Conservation (phyloP, 2,113 vertebrate genomes). For the Carollia perspicillata region DNA sequence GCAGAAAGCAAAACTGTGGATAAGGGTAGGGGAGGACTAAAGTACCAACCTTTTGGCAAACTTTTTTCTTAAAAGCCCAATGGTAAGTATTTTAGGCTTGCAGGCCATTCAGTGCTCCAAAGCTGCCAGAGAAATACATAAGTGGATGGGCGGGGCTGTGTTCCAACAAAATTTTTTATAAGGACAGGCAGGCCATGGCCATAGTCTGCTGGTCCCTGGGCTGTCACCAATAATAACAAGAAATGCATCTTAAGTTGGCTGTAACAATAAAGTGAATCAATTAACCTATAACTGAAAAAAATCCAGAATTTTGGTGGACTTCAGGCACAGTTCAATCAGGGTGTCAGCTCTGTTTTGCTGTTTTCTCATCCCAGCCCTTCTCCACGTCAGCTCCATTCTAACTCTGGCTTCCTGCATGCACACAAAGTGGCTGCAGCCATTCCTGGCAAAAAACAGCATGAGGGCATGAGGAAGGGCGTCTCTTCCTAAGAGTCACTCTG, state of each 20-base stretch:
- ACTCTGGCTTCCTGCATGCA: background rate
- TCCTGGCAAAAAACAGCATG: background rate
- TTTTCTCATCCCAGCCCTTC: background rate
- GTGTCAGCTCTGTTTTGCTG: background rate
- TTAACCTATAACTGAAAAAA: background rate
- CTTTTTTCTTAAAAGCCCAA: background rate
- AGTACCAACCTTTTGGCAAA: background rate
- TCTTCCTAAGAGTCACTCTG: background rate
- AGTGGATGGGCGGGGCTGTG: background rate
- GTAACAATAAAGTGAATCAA: background rate
- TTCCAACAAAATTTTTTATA: background rate
- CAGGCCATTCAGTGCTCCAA: background rate
- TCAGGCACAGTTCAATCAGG: background rate
- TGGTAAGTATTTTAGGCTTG: background rate
- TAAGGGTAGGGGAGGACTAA: background rate
- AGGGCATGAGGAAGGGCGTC: background rate
- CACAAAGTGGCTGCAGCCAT: background rate
- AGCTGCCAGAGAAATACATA: background rate
- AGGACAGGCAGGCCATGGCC: background rate
- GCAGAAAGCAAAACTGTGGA: background rate
- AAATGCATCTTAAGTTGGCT: background rate
- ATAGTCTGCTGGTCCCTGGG: background rate
- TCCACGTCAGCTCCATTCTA: background rate
- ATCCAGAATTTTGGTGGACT: background rate
- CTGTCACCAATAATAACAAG: background rate